Percentiles rank a stretch among this genome's conserved stretches.
phyloP scores from a whole-genome alignment of 2,113 vertebrate species.

The Proteles cristata region DNA sequence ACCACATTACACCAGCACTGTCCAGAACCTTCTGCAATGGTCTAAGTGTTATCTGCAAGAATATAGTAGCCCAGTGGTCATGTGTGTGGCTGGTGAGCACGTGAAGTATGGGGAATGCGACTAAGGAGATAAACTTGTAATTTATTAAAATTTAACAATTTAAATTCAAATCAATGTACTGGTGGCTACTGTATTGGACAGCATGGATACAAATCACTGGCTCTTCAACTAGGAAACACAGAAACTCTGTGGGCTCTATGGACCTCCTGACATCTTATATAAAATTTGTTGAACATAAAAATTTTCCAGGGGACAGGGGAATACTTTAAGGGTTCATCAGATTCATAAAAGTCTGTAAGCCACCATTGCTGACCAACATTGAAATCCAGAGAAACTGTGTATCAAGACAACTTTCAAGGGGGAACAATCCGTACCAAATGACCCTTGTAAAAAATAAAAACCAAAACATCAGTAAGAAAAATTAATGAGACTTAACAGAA shows the following conservation, averaged over 20 bases:
- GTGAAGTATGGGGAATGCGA: fast-evolving
- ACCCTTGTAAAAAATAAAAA: not conserved
- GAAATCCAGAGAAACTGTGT: not conserved
- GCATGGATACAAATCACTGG: not conserved
- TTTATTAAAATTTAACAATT: not conserved
- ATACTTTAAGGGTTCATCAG: not conserved
- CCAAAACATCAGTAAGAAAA: not conserved
- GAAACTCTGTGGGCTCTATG: not conserved
- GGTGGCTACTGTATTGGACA: not conserved
- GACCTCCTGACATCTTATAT: not conserved
- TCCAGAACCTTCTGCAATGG: not conserved
- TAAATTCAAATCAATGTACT: not conserved
- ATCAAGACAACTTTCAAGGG: not conserved
- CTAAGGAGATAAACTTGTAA: not conserved
- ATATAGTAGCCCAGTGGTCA: not conserved
- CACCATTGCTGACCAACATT: not conserved
- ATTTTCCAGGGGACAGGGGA: not conserved
- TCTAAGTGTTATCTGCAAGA: not conserved
- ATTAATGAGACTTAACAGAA: not conserved
- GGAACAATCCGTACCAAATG: not conserved
- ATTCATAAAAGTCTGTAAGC: not conserved
- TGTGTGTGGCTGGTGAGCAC: not conserved
- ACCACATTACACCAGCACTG: not conserved
- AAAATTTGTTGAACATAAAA: not conserved
- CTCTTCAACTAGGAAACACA: not conserved